A percentile compares a stretch with the other conserved stretches of the same genome.
These are phyloP conservation scores for Gandaritis pyraliata DNA, from an alignment of 2,888 invertebrate genomes.

Conservation along the genomic window DNA sequence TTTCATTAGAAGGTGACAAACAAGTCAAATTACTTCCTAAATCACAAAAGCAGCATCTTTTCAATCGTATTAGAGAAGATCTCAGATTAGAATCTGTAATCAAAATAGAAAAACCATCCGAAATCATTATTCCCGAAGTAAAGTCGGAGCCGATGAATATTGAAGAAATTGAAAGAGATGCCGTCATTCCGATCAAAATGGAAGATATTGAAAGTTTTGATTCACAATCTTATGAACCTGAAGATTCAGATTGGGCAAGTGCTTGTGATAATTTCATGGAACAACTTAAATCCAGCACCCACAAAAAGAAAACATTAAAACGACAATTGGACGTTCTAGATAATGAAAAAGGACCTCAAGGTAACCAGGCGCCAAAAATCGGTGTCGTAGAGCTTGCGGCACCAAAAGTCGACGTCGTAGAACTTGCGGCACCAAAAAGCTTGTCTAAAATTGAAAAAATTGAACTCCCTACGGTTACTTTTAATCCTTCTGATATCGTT, in stretches of 20 bases:
- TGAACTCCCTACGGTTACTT: constrained; percentile 23
- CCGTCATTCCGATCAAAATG: constrained; percentile 73
- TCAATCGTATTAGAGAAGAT: constrained; percentile 79
- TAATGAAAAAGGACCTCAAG: constrained; percentile 48
- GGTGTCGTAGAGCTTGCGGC: constrained; percentile 30
- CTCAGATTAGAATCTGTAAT: constrained; percentile 83
- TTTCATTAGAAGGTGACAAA: constrained; percentile 54
- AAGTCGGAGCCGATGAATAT: constrained; percentile 88
- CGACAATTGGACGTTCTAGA: constrained; percentile 72
- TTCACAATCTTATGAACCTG: constrained; percentile 44
- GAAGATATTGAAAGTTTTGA: constrained; percentile 60
- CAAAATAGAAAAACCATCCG: constrained; percentile 84
- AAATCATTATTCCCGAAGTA: constrained; percentile 81
- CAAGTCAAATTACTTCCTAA: constrained; percentile 69
- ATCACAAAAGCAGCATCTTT: constrained; percentile 74
- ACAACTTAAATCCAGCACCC: constrained; percentile 86
- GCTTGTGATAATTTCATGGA: constrained; percentile 92
- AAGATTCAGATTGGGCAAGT: constrained; percentile 85
- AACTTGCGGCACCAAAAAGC: constrained; percentile 33
- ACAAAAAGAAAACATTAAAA: constrained; percentile 83
- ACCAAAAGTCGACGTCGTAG: constrained; percentile 34
- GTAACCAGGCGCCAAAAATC: constrained; percentile 38
- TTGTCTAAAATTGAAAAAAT: constrained; percentile 37
- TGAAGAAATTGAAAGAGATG: constrained; percentile 86
- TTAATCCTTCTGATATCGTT: constrained; percentile 35